phyloP scores from a whole-genome alignment of 2,113 vertebrate species.

The Otis tarda region DNA sequence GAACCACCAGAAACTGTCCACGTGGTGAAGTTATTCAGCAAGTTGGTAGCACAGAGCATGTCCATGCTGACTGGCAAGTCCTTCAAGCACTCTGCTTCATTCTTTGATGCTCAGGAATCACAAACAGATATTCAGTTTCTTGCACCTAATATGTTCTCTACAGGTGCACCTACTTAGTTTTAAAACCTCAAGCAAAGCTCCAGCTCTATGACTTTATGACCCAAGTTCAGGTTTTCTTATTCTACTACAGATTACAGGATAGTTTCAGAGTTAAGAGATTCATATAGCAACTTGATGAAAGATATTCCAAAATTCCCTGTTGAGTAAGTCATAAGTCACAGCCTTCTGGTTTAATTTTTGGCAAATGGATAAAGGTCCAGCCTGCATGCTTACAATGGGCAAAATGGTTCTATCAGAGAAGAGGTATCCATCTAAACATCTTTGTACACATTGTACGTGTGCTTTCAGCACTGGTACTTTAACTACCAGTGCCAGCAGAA shows the following conservation, averaged over 20 bases:
- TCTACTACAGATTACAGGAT: neutral
- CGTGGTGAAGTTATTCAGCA: neutral
- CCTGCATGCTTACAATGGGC: neutral
- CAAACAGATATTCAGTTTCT: neutral
- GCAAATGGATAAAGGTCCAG: neutral
- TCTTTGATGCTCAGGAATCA: neutral
- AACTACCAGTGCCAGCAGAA: neutral
- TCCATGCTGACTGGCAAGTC: neutral
- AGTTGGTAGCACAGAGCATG: neutral
- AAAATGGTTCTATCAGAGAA: neutral
- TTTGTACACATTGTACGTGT: neutral
- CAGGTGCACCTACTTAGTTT: neutral
- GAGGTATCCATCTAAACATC: neutral
- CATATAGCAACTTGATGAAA: neutral
- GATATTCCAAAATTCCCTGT: neutral
- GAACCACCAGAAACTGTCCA: neutral
- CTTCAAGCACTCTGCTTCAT: neutral
- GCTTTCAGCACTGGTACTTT: neutral
- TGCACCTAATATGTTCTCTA: neutral
- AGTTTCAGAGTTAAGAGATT: constrained; percentile 1
- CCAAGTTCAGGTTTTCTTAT: neutral
- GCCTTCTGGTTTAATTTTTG: neutral
- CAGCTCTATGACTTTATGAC: neutral
- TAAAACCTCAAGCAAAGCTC: neutral
- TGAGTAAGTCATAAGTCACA: neutral